Percentiles rank a stretch among this genome's conserved stretches.
Conservation (phyloP, 2,797 vertebrate species). For the Glyptemys insculpta region DNA sequence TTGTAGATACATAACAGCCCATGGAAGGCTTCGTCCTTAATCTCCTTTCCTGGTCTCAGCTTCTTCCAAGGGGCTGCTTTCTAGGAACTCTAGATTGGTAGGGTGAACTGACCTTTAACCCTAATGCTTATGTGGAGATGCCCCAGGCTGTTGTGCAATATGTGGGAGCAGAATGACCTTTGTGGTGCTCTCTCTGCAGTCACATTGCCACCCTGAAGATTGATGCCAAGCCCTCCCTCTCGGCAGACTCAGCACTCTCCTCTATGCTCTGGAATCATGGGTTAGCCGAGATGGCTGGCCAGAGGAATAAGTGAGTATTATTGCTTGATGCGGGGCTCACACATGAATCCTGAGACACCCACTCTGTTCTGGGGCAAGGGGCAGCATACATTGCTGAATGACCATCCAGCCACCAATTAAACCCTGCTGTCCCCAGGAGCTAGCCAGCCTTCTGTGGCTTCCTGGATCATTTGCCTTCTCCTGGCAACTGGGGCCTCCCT, state of each 20-base stretch:
- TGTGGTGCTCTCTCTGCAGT: conserved; percentile 76
- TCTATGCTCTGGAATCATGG: conserved; percentile 92
- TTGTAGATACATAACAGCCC: neutral
- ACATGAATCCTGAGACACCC: no score
- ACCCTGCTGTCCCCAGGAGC: neutral
- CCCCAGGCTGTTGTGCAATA: neutral
- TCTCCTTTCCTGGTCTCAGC: conserved; percentile 4
- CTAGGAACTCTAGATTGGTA: neutral
- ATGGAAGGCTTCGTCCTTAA: conserved; percentile 20
- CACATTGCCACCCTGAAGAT: conserved; percentile 95
- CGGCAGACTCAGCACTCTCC: conserved; percentile 81
- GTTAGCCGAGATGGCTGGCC: conserved; percentile 94
- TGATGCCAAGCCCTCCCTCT: conserved; percentile 90
- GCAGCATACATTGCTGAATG: neutral
- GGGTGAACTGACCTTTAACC: neutral
- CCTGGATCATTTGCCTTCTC: neutral
- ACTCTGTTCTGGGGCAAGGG: no score
- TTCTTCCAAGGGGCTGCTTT: neutral
- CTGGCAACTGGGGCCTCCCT: neutral
- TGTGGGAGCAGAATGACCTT: conserved; percentile 22
- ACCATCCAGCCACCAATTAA: neutral
- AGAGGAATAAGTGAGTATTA: conserved; percentile 94
- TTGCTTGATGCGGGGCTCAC: no score
- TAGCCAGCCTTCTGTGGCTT: neutral
- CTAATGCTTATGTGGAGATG: no score